Conservation (phyloP, 2,113 vertebrate genomes). For the Pedionomus torquatus region DNA sequence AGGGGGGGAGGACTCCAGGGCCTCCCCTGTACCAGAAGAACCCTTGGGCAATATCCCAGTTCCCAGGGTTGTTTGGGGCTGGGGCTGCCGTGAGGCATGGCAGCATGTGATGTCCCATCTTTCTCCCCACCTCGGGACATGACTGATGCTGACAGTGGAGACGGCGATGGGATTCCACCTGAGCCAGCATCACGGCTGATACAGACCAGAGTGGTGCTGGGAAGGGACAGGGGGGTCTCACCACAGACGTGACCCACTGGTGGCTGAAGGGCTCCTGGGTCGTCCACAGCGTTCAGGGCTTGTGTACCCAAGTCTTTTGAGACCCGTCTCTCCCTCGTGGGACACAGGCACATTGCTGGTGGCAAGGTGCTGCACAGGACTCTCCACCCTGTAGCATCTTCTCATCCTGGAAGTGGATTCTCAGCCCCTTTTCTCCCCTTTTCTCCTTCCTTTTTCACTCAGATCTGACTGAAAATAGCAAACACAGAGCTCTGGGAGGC, state of each 20-base stretch:
- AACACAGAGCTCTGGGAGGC: not conserved
- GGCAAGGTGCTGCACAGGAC: not conserved
- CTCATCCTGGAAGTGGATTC: not conserved
- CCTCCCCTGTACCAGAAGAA: not conserved
- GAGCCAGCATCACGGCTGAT: fast-evolving
- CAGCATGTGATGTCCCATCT: not conserved
- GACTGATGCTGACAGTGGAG: fast-evolving
- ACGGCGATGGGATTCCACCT: not conserved
- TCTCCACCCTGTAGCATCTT: not conserved
- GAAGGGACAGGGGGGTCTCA: not conserved
- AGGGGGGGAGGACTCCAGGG: not conserved
- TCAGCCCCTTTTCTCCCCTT: not conserved
- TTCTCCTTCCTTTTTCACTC: not conserved
- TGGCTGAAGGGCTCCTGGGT: not conserved
- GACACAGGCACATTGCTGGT: fast-evolving
- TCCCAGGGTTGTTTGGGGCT: not conserved
- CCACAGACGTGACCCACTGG: fast-evolving
- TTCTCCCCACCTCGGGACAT: fast-evolving
- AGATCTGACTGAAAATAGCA: not conserved
- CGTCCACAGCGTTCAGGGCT: fast-evolving
- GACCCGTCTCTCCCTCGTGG: not conserved
- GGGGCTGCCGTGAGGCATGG: not conserved
- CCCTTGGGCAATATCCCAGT: not conserved
- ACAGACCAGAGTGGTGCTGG: not conserved
- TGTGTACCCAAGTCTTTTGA: not conserved